Evolutionary conservation across 2,113 vertebrate species (phyloP), one percentile per base, ranked within the genome.

Genomic region (Ailuropoda melanoleuca): DNA sequence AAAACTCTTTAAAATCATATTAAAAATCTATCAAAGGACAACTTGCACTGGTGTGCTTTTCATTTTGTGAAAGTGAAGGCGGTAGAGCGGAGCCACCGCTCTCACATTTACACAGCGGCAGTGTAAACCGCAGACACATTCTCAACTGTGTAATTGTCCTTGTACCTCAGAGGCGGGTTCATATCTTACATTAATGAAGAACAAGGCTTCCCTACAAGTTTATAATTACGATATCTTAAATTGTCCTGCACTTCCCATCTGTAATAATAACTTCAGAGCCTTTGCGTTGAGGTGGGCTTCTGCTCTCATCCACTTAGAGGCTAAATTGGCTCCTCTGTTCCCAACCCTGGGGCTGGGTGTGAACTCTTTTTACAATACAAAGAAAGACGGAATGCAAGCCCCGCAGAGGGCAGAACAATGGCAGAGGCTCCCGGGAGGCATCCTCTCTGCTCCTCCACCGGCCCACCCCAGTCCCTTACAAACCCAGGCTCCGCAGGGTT

Each of bases 1-100:
- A 99, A 99, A 99, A 99, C 99, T 99, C 98, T 99, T 99, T 99
- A 99, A 99, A 99, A 99, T 99, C 99, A 99, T 99, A 99, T 99
- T 99, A 99, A 99, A 99, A 99, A 99, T 99, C 99, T 99, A 99
- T 99, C 99, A 99, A 99, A 99, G 99, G 98, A 99, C 99, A 98
- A 99, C 99, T 99, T 99, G 99, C 99, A 99, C 99, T 98, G 98
- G 98, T 98, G 98, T 98, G 98, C 98, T 98, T 98, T 98, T 98
- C 98, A 98, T 98, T 98, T 94, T 84, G 98, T 60, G 98, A 75
- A 72, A 90, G 97, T 80, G 92, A 81, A 97, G 97, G 97, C 92
- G 98, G 97, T 43, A 93, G 97, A 83, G 90, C 2, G 87, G 88
- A 94, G 98, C 97, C 91, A n/a, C 97, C 98, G 95, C 96, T 96